Evolutionary conservation across 2,888 invertebrate genomes (phyloP).

Genomic region (Iphiclides podalirius): DNA sequence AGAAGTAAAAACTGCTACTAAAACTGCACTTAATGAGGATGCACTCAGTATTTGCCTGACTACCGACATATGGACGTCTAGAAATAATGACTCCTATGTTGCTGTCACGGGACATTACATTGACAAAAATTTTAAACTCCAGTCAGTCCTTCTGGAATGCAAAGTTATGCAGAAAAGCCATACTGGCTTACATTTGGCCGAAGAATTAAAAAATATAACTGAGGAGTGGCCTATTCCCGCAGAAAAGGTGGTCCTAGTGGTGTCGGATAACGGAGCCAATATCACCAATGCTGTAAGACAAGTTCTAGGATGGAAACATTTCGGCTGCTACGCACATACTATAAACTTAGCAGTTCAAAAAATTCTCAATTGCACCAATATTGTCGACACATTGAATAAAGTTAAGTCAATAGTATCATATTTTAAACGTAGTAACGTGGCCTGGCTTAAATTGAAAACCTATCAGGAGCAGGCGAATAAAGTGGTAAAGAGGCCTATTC

Average conservation of each 20-base stretch:
- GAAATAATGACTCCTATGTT: neutral
- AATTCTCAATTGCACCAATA: neutral
- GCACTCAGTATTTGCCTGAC: neutral
- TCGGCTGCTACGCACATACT: conserved; percentile 29
- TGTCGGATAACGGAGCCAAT: conserved; percentile 29
- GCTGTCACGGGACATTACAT: conserved; percentile 13
- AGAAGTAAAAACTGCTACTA: neutral
- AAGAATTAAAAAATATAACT: conserved; percentile 7
- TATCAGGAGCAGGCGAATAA: conserved; percentile 23
- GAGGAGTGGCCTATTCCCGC: conserved; percentile 10
- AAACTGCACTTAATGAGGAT: neutral
- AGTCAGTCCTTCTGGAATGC: conserved; percentile 11
- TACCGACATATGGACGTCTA: neutral
- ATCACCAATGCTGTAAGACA: too few species aligned
- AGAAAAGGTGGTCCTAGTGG: conserved; percentile 7
- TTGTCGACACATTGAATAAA: too few species aligned
- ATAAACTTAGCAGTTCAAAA: conserved; percentile 26
- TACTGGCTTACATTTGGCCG: conserved; percentile 2
- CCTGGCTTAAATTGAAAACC: conserved; percentile 4
- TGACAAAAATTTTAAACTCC: neutral
- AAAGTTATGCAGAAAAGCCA: conserved; percentile 7
- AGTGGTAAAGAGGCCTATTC: conserved; percentile 27
- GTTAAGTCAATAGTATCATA: too few species aligned
- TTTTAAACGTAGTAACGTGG: too few species aligned
- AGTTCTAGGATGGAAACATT: conserved; percentile 30